Conservation (phyloP, 2,888 invertebrate species). For the Chaetogeoica ovagalla region DNA sequence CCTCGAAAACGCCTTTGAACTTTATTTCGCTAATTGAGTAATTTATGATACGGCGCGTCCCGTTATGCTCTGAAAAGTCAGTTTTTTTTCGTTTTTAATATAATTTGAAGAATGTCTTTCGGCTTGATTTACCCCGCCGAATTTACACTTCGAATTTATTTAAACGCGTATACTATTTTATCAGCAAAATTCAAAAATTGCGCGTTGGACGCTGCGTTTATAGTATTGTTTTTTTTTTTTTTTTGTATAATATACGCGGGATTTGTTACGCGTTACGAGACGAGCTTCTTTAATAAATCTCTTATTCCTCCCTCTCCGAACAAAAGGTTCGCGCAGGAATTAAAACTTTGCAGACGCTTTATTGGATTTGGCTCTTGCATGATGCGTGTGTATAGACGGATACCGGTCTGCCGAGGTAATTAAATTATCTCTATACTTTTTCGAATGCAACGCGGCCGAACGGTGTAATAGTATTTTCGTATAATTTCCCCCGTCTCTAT, state of each 20-base stretch:
- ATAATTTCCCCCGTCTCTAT: too few relatives aligned
- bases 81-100: conserved; percentile 25
- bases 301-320: background rate
- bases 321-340: conserved; percentile 19
- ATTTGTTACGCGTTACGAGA: conserved; percentile 2
- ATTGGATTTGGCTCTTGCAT: conserved; percentile 18
- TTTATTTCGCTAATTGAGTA: conserved; percentile 12
- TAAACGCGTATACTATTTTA: background rate
- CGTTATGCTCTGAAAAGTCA: background rate
- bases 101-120: background rate
- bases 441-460: background rate
- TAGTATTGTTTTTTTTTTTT: background rate
- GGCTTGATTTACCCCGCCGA: too few relatives aligned
- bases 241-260: background rate
- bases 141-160: background rate
- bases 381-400: background rate
- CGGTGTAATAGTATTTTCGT: background rate
- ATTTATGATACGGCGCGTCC: background rate
- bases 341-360: conserved; percentile 38
- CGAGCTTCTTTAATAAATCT: conserved; percentile 22
- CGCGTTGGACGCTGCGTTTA: background rate
- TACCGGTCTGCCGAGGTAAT: conserved; percentile 11
- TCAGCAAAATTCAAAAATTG: background rate
- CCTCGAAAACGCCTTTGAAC: background rate
- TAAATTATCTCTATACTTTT: conserved; percentile 19